These are phyloP conservation scores for Gymnocypris eckloni DNA, from an alignment of 2,797 vertebrate genomes.

Conservation along the genomic window DNA sequence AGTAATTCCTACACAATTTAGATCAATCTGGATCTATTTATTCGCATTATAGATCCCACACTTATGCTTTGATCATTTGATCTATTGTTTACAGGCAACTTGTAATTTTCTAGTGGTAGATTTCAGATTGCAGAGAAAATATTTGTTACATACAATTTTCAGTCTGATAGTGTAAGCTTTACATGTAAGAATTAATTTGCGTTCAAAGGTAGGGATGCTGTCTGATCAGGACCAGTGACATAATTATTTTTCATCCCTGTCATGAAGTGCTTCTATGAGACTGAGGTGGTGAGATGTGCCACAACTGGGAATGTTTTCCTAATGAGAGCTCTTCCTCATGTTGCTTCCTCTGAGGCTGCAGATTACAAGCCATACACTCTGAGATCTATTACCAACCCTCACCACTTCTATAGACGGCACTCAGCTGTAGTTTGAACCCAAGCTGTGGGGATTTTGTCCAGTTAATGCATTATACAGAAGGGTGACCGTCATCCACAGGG, in stretches of 20 bases:
- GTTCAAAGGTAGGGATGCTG: neutral
- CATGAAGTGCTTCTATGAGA: constrained; percentile 46
- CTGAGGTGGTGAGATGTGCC: constrained; percentile 35
- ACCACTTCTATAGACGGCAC: constrained; percentile 23
- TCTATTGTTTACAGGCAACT: neutral
- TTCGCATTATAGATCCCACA: neutral
- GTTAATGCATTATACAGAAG: constrained; percentile 76
- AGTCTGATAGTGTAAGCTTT: neutral
- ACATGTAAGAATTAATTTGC: neutral
- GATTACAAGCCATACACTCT: constrained; percentile 48
- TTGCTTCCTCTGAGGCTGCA: constrained; percentile 60
- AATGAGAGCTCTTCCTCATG: constrained; percentile 63
- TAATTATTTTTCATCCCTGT: constrained; percentile 60
- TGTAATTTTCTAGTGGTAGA: neutral
- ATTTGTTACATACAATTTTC: too few species aligned
- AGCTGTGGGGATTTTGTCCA: constrained; percentile 62
- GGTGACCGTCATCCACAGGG: constrained; percentile 57
- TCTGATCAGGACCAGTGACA: constrained; percentile 49
- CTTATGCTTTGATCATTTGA: neutral
- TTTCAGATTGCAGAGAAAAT: neutral
- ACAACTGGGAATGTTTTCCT: constrained; percentile 53
- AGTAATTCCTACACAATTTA: neutral
- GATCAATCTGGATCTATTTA: neutral
- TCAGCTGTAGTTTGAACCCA: constrained; percentile 62
- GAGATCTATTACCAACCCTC: constrained; percentile 41